Percentiles rank a stretch among this genome's conserved stretches.
Conservation (phyloP, 2,888 invertebrate species). For the Hirtodrosophila cameraria region DNA sequence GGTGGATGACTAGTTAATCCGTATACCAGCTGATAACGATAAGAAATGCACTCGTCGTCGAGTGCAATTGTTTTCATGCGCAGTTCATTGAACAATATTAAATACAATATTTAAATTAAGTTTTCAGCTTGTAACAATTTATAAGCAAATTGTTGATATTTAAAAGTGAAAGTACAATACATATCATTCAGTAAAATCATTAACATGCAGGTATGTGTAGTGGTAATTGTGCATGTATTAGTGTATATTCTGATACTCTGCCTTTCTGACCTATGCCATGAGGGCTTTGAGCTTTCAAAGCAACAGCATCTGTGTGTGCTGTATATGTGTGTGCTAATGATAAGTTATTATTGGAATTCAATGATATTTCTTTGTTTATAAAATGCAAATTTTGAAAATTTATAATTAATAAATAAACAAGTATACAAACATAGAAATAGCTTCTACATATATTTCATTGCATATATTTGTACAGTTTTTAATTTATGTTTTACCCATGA, state of each 20-base stretch:
- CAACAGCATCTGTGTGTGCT: not conserved
- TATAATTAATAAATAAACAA: too few relatives aligned
- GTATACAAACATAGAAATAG: too few relatives aligned
- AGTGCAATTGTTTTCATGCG: not conserved
- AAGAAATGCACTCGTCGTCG: slow-evolving; percentile 1
- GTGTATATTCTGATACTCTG: too few relatives aligned
- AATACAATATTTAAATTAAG: not conserved
- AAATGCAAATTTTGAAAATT: too few relatives aligned
- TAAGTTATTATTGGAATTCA: too few relatives aligned
- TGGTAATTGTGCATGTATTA: not conserved
- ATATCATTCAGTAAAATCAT: not conserved
- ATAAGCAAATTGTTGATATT: slow-evolving; percentile 8
- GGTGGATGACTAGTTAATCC: slow-evolving; percentile 9
- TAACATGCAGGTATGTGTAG: not conserved
- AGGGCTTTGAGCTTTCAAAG: not conserved
- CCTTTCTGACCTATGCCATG: not conserved
- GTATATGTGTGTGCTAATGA: not conserved
- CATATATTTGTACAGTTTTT: too few relatives aligned
- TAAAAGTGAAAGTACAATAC: not conserved
- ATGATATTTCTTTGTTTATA: too few relatives aligned
- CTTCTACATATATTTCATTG: too few relatives aligned
- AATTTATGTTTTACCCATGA: too few relatives aligned
- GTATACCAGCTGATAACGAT: slow-evolving; percentile 19
- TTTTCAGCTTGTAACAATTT: not conserved
- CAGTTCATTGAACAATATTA: slow-evolving; percentile 21